A percentile compares a stretch with the other conserved stretches of the same genome.
Conservation (phyloP, 2,797 vertebrate genomes). For the Hyperoplus immaculatus region DNA sequence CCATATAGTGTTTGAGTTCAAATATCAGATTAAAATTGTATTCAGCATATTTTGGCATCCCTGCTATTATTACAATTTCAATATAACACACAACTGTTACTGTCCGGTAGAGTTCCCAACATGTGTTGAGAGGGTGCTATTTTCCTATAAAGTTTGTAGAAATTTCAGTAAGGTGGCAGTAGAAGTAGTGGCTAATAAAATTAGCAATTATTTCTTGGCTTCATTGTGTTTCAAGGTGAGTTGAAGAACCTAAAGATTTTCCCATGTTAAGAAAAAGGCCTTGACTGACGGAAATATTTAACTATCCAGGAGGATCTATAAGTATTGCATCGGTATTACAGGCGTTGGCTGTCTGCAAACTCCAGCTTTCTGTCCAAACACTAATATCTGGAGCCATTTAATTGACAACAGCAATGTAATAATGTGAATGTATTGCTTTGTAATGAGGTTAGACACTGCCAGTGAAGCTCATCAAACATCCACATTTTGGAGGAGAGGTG, state of each 20-base stretch:
- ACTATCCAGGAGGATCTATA: slow-evolving; percentile 25
- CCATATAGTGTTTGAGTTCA: neutral
- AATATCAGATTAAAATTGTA: neutral
- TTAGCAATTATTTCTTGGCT: neutral
- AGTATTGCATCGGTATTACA: slow-evolving; percentile 4
- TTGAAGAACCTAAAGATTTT: slow-evolving; percentile 13
- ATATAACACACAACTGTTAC: neutral
- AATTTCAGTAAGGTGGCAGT: neutral
- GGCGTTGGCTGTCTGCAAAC: neutral
- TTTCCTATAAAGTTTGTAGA: neutral
- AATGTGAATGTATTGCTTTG: slow-evolving; percentile 38
- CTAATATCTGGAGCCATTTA: slow-evolving; percentile 33
- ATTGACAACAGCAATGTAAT: slow-evolving; percentile 32
- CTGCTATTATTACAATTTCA: neutral
- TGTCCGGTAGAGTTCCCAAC: neutral
- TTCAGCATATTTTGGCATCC: neutral
- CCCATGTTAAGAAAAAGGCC: slow-evolving; percentile 19
- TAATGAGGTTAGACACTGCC: slow-evolving; percentile 28
- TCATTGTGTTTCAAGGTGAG: slow-evolving; percentile 19
- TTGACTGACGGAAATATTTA: slow-evolving; percentile 18
- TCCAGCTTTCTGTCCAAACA: slow-evolving; percentile 24
- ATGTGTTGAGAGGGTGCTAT: neutral
- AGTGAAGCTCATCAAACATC: slow-evolving; percentile 36
- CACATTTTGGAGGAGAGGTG: neutral
- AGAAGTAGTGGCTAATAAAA: neutral